phyloP scores from a whole-genome alignment of 2,797 vertebrate species.

The Otolemur crassicaudatus region DNA sequence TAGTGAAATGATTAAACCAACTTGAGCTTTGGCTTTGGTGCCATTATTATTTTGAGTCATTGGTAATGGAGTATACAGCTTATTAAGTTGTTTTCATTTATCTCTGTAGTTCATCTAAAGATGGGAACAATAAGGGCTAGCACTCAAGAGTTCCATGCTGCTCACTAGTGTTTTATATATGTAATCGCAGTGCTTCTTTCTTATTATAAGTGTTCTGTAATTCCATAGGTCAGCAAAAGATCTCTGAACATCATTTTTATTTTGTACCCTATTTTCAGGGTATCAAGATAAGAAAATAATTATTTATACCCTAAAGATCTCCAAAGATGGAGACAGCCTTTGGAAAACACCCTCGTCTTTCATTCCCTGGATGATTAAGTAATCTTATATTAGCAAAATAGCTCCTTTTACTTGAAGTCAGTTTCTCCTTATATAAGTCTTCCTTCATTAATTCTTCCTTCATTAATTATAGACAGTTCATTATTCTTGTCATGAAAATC shows the following conservation, averaged over 20 bases:
- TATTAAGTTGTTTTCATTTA: background rate
- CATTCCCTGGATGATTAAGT: background rate
- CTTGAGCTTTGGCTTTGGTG: background rate
- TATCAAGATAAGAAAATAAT: background rate
- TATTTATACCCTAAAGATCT: background rate
- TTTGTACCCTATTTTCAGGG: background rate
- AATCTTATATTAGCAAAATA: background rate
- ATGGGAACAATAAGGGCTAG: background rate
- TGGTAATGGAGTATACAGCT: background rate
- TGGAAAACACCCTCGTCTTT: background rate
- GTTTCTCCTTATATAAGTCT: background rate
- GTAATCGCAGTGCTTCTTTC: background rate
- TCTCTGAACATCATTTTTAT: background rate
- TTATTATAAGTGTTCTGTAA: background rate
- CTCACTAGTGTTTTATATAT: background rate
- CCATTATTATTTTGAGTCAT: background rate
- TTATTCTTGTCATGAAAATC: conserved; percentile 1
- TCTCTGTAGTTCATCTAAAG: background rate
- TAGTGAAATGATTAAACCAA: background rate
- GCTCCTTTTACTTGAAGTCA: background rate
- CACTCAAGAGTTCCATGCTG: background rate
- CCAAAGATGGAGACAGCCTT: background rate
- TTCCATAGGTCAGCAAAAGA: background rate
- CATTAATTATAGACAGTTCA: background rate
- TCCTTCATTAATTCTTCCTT: background rate